Evolutionary conservation across 2,888 invertebrate genomes (phyloP), one percentile per base, ranked within the genome.

Genomic region (Cacoxenus indagator): DNA sequence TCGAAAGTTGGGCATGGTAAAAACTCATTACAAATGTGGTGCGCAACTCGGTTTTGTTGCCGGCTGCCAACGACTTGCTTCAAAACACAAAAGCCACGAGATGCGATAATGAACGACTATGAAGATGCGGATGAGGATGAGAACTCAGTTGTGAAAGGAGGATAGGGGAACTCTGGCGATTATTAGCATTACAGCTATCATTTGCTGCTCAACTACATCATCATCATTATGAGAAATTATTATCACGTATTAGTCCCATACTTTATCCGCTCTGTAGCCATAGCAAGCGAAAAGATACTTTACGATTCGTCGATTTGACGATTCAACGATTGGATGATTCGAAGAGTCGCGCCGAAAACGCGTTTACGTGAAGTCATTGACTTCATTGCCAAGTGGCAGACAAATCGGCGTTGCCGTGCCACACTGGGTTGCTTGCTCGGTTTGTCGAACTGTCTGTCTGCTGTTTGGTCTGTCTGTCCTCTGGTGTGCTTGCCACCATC

Each of bases 21-120:
- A 70, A 68, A 69, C 70, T 70, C 74, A 77, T 78, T 75, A 76
- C 77, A 73, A 80, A 74, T 76, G 78, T 72, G 73, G 61, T 62
- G 19, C 45, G 45, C 9, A 37, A 14, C n/a, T 37, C 14, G 37
- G 37, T 37, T 37, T 37, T 72, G 70, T 78, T 76, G 81, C 79
- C 75, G 74, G 8, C 37, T 37, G 37, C 14, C 37, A 14, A 37
- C 31, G 31, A 5, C 6, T 9, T 31, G 31, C 31, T 31, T n/a
- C 31, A 73, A 73, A 59, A 77, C 72, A 75, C 74, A 75, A 77
- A 74, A 73, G 72, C 78, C 73, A 73, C 65, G 54, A 67, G 69
- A 70, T 46, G 55, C 66, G 73, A 73, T 78, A 73, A 70, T 75
- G 68, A 75, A 48, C 14, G 24, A 45, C 61, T 55, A n/a, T 37